These are phyloP conservation scores for Heliconius ismenius DNA, from an alignment of 2,888 invertebrate genomes.

Conservation along the genomic window DNA sequence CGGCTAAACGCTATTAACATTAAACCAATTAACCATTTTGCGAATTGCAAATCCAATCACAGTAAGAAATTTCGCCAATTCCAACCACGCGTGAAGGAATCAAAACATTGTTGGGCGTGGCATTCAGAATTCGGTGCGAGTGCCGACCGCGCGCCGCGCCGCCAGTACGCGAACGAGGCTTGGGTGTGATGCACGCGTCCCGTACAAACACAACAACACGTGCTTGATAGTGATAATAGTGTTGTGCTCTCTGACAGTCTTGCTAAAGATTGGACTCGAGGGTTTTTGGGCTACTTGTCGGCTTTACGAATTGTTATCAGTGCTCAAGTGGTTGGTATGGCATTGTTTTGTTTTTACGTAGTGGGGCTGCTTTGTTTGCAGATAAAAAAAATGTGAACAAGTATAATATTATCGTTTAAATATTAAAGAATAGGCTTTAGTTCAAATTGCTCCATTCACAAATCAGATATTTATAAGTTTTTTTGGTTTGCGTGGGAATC, in stretches of 20 bases:
- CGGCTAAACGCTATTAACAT: slow-evolving; percentile 24
- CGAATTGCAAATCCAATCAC: slow-evolving; percentile 35
- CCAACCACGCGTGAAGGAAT: slow-evolving; percentile 44
- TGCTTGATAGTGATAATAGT: slow-evolving; percentile 36
- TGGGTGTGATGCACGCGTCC: slow-evolving; percentile 51
- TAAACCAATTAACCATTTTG: slow-evolving; percentile 37
- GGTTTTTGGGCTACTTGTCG: slow-evolving; percentile 20
- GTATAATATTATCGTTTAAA: background rate
- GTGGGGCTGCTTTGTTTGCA: slow-evolving; percentile 56
- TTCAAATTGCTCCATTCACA: slow-evolving; percentile 1
- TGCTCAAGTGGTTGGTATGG: slow-evolving; percentile 44
- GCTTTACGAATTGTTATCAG: slow-evolving; percentile 32
- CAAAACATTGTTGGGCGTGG: slow-evolving; percentile 72
- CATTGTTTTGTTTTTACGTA: slow-evolving; percentile 46
- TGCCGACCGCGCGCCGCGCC: slow-evolving; percentile 45
- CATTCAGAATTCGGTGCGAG: slow-evolving; percentile 45
- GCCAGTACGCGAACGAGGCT: slow-evolving; percentile 52
- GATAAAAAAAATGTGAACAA: background rate
- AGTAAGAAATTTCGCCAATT: slow-evolving; percentile 39
- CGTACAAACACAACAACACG: slow-evolving; percentile 48
- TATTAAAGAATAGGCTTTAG: background rate
- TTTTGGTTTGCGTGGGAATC: background rate
- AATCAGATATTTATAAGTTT: background rate
- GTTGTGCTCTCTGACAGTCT: slow-evolving; percentile 43
- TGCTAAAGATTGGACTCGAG: slow-evolving; percentile 37